Percentiles rank a stretch among this genome's conserved stretches.
These are phyloP conservation scores for Colletes gigas DNA, from an alignment of 1,140 invertebrate species.

Conservation along the genomic window DNA sequence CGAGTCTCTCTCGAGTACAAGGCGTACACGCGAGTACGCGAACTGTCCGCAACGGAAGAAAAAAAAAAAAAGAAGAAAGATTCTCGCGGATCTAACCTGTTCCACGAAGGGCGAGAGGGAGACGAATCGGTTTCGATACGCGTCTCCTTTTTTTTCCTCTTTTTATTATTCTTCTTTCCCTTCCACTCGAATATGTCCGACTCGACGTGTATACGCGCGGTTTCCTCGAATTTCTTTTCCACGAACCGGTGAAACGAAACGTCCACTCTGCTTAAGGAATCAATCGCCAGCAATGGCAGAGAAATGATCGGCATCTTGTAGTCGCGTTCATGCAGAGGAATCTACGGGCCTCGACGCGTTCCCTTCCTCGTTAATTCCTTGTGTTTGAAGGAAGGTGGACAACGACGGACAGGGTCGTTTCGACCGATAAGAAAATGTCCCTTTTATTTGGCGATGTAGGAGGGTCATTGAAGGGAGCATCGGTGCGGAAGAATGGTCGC, in stretches of 20 bases:
- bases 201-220: too few species aligned
- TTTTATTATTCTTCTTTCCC: neutral
- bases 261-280: neutral
- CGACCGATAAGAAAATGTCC: too few species aligned
- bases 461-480: slow-evolving; percentile 13
- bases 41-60: slow-evolving; percentile 11
- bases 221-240: slow-evolving; percentile 38
- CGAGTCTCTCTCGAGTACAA: neutral
- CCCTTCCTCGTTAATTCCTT: too few species aligned
- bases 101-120: slow-evolving; percentile 3
- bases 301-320: neutral
- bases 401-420: too few species aligned
- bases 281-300: neutral
- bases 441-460: too few species aligned
- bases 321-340: neutral
- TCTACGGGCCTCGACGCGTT: too few species aligned
- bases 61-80: slow-evolving; percentile 35
- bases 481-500: neutral
- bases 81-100: slow-evolving; percentile 35
- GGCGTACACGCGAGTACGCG: slow-evolving; percentile 12
- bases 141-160: neutral
- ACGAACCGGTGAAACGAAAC: slow-evolving; percentile 7
- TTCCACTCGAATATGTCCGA: neutral
- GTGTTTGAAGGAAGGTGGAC: too few species aligned
- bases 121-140: slow-evolving; percentile 32